phyloP scores from a whole-genome alignment of 2,888 invertebrate genomes.

The Arrhopalites spinosus region DNA sequence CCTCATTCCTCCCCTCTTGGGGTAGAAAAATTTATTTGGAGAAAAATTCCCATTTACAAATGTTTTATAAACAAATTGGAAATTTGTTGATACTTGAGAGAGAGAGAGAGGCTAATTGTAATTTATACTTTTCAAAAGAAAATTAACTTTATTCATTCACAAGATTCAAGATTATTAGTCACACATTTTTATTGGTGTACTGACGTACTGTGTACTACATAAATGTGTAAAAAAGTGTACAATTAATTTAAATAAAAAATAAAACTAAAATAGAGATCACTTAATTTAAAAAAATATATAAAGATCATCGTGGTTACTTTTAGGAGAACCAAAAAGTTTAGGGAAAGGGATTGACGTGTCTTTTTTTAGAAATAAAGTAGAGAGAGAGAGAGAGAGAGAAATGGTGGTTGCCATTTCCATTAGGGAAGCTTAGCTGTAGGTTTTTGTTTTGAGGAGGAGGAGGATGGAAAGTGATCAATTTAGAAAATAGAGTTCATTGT shows the following conservation, averaged over 20 bases:
- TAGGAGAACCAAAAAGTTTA: not conserved
- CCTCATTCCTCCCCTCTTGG: not conserved
- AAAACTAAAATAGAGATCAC: too few relatives aligned
- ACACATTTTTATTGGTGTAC: not conserved
- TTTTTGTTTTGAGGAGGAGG: not conserved
- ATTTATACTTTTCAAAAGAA: too few relatives aligned
- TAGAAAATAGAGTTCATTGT: slow-evolving; percentile 8
- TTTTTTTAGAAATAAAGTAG: not conserved
- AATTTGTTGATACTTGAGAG: too few relatives aligned
- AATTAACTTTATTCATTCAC: too few relatives aligned
- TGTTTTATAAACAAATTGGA: too few relatives aligned
- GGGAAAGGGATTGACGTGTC: not conserved
- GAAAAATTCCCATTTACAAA: too few relatives aligned
- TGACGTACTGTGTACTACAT: not conserved
- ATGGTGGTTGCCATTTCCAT: slow-evolving; percentile 19
- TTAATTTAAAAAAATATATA: too few relatives aligned
- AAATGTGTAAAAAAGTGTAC: too few relatives aligned
- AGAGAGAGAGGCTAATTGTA: too few relatives aligned
- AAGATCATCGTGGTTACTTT: too few relatives aligned
- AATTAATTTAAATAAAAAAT: too few relatives aligned
- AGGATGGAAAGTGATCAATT: slow-evolving; percentile 26
- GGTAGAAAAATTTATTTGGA: not conserved
- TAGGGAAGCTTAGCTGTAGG: slow-evolving; percentile 5
- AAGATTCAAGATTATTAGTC: not conserved
- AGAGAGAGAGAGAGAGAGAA: not conserved